Evolutionary conservation across 2,888 invertebrate species (phyloP).

Genomic region (Trichopoda pennipes): DNA sequence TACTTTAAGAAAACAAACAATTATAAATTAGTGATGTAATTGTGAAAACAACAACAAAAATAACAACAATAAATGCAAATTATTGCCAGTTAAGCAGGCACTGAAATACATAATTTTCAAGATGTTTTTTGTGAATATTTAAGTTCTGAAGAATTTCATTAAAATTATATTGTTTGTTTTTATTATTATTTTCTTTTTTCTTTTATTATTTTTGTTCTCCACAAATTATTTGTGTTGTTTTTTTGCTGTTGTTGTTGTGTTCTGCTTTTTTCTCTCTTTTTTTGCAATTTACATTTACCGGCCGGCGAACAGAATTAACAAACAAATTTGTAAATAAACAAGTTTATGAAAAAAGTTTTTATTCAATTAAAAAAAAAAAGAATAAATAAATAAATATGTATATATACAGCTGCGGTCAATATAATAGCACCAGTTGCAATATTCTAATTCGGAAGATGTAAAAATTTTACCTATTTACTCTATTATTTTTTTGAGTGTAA

Average conservation of each 20-base stretch:
- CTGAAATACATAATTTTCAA: neutral
- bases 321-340: conserved; percentile 35
- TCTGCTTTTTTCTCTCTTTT: neutral
- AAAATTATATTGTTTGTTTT: neutral
- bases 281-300: conserved; percentile 49
- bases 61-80: neutral
- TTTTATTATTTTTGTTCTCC: neutral
- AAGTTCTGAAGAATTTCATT: too few species aligned
- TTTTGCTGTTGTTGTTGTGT: too few species aligned
- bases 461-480: too few species aligned
- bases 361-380: too few species aligned
- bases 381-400: too few species aligned
- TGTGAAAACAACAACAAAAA: conserved; percentile 7
- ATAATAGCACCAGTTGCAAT: too few species aligned
- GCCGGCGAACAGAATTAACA: conserved; percentile 54
- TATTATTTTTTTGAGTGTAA: too few species aligned
- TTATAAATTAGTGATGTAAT: neutral
- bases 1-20: conserved; percentile 7
- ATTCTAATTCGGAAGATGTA: too few species aligned
- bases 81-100: conserved; percentile 15
- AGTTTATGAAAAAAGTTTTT: neutral
- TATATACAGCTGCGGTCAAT: too few species aligned
- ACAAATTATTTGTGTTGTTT: too few species aligned
- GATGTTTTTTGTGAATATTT: neutral
- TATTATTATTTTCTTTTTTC: neutral